A percentile compares a stretch with the other conserved stretches of the same genome.
Conservation (phyloP, 2,888 invertebrate genomes). For the Dryobotodes eremita region DNA sequence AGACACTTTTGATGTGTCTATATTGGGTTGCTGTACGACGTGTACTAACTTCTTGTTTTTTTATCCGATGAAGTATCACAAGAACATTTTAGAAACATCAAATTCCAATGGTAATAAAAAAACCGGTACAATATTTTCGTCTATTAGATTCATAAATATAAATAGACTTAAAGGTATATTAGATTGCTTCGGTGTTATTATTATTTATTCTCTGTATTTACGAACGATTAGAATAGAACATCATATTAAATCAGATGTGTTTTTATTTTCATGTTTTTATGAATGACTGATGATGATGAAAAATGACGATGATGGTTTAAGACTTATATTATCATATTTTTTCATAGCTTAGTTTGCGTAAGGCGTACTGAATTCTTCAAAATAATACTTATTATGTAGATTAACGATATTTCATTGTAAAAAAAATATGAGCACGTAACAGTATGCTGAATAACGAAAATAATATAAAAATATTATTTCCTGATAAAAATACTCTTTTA, state of each 20-base stretch:
- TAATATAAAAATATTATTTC: background rate
- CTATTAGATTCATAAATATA: background rate
- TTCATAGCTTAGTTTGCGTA: too few species aligned
- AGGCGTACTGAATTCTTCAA: background rate
- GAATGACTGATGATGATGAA: too few species aligned
- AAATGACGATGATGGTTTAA: too few species aligned
- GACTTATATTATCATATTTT: too few species aligned
- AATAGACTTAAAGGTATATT: background rate
- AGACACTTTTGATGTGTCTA: too few species aligned
- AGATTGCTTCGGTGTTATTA: too few species aligned
- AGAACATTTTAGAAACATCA: background rate
- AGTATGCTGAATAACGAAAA: background rate
- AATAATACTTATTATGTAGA: background rate
- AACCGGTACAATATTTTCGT: background rate
- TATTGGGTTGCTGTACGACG: background rate
- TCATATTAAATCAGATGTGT: background rate
- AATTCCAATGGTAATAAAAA: background rate
- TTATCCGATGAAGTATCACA: background rate
- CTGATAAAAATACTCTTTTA: background rate
- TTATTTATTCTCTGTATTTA: background rate
- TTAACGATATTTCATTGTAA: background rate
- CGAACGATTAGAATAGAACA: background rate
- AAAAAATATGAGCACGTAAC: background rate
- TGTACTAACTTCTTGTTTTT: background rate
- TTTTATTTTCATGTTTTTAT: too few species aligned